Evolutionary conservation across 2,797 vertebrate genomes (phyloP), one percentile per base, ranked within the genome.

Genomic region (Esox masquinongy): DNA sequence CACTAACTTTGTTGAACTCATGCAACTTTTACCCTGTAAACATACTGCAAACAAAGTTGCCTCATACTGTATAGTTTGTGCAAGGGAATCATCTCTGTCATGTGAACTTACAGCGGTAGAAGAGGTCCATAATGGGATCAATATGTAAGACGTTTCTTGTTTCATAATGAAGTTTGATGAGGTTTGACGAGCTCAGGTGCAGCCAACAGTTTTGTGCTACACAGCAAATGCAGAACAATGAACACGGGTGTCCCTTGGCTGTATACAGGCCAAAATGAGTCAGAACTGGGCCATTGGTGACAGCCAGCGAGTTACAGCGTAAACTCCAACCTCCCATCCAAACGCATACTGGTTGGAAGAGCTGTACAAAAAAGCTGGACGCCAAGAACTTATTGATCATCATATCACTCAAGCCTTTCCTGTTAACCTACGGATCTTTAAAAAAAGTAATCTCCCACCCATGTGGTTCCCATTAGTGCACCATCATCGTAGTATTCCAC

Each of bases 381-480:
- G 24, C 70, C 26, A 56, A n/a, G 47, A n/a, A 26, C 24, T 69
- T 61, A 43, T 24, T 16, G 78, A 79, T 80, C 63, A 77, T 80
- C 39, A 22, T 17, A 80, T 80, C 68, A 39, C 61, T 74, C 61
- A 34, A 34, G 43, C 34, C 47, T 49, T 26, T 69, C 76, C 72
- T 84, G 80, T 83, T 80, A 80, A 75, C 78, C 74, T 83, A 78
- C 51, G 74, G 82, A 80, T 82, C 67, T 78, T 26, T 78, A 69
- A 74, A 87, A 83, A 81, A 6, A 22, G n/a, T n/a, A n/a, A n/a
- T n/a, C 73, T 76, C n/a, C 63, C 74, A 29, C n/a, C 73, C 88
- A 90, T 82, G 83, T 88, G 85, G 72, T 86, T 78, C 80, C 64
- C 78, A 87, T 88, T 88, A 88, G 11, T 47, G 59, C 63, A 47